Evolutionary conservation across 2,888 invertebrate species (phyloP).

Genomic region (Torymus texanus): DNA sequence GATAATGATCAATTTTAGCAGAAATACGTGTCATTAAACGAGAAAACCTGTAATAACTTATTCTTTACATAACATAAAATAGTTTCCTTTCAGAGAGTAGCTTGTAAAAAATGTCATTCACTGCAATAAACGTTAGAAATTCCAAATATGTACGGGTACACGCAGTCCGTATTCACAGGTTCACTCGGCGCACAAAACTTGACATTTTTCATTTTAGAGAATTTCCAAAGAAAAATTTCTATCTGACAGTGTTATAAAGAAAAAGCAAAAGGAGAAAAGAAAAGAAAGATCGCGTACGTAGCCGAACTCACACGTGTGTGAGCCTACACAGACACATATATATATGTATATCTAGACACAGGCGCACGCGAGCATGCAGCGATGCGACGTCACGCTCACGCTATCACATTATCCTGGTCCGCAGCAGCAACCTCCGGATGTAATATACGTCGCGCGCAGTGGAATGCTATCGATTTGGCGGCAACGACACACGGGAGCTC

Average conservation of each 20-base stretch:
- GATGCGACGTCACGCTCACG: constrained; percentile 13
- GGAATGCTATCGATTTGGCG: constrained; percentile 55
- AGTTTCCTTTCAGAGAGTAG: too few species aligned
- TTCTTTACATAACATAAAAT: too few species aligned
- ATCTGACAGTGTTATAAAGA: background rate
- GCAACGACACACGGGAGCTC: constrained; percentile 27
- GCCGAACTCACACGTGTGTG: too few species aligned
- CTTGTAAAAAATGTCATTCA: too few species aligned
- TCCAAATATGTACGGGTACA: constrained; percentile 33
- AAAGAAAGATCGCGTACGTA: background rate
- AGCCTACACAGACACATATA: too few species aligned
- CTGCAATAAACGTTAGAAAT: background rate
- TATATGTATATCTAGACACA: too few species aligned
- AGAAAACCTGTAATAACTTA: too few species aligned
- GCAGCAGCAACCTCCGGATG: background rate
- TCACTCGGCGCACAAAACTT: background rate
- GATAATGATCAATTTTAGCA: too few species aligned
- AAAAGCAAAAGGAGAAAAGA: constrained; percentile 4
- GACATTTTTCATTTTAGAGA: constrained; percentile 10
- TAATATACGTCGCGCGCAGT: constrained; percentile 39
- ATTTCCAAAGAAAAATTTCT: constrained; percentile 16
- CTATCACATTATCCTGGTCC: constrained; percentile 25
- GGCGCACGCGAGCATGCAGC: too few species aligned
- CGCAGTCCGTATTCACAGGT: too few species aligned
- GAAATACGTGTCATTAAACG: too few species aligned